Evolutionary conservation across 2,888 invertebrate species (phyloP).

Genomic region (Carterocephalus palaemon): DNA sequence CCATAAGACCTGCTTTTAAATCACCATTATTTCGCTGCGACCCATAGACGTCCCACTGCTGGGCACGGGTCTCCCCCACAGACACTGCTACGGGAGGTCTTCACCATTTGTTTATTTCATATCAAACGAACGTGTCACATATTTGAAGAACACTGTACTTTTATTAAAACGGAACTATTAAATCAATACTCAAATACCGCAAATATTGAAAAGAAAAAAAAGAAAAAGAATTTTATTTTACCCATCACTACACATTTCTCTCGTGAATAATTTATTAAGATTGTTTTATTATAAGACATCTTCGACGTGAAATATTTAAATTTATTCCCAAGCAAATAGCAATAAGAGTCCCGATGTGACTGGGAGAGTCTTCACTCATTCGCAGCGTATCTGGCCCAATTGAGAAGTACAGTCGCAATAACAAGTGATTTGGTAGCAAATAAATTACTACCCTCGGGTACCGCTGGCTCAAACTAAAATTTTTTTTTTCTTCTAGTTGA

Average conservation of each 20-base stretch:
- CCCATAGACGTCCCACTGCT: no score
- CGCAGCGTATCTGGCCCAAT: conserved; percentile 11
- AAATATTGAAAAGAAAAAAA: no score
- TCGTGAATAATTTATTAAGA: background rate
- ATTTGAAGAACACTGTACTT: no score
- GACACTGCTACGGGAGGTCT: no score
- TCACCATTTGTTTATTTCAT: no score
- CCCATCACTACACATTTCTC: background rate
- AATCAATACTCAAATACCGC: no score
- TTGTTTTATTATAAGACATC: conserved; percentile 4
- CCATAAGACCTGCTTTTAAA: no score
- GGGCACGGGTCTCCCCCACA: no score
- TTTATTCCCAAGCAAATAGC: conserved; percentile 8
- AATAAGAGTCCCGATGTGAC: conserved; percentile 10
- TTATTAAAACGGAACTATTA: no score
- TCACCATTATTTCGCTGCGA: no score
- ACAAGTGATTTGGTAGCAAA: background rate
- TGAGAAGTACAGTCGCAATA: conserved; percentile 4
- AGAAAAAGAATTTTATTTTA: no score
- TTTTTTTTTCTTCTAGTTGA: background rate
- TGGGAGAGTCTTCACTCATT: conserved; percentile 16
- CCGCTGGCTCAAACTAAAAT: background rate
- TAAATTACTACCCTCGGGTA: background rate
- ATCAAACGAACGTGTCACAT: no score
- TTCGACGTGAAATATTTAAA: conserved; percentile 4